Evolutionary conservation across 2,797 vertebrate genomes (phyloP).

Genomic region (Apogon hyalosoma): DNA sequence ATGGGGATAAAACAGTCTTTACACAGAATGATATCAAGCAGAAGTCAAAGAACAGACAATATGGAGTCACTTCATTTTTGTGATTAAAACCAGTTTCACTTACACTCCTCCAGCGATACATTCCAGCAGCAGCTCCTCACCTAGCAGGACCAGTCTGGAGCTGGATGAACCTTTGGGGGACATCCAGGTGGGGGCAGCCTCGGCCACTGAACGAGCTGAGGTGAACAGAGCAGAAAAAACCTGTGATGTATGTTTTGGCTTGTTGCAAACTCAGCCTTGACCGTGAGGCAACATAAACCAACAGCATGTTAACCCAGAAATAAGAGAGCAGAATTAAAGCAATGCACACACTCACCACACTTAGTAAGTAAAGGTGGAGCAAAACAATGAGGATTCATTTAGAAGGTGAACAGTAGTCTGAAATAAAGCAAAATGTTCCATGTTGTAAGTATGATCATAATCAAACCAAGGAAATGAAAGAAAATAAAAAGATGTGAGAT

Average conservation of each 20-base stretch:
- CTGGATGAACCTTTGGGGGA: slow-evolving; percentile 90
- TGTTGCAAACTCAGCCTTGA: neutral
- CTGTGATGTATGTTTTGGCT: neutral
- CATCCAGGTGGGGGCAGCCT: slow-evolving; percentile 93
- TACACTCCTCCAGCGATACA: slow-evolving; percentile 97
- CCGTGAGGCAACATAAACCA: neutral
- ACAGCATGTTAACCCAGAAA: neutral
- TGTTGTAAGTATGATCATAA: neutral
- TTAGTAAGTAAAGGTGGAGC: slow-evolving; percentile 83
- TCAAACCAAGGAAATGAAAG: slow-evolving; percentile 25
- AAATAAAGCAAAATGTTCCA: slow-evolving; percentile 84
- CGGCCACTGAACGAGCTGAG: slow-evolving; percentile 90
- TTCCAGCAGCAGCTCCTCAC: slow-evolving; percentile 94
- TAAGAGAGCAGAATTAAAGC: neutral
- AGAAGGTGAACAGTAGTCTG: slow-evolving; percentile 80
- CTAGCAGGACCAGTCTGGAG: slow-evolving; percentile 90
- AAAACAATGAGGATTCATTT: slow-evolving; percentile 72
- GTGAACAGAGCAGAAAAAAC: slow-evolving; percentile 43
- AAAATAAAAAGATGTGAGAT: slow-evolving; percentile 20
- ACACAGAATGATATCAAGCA: slow-evolving; percentile 26
- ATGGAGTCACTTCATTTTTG: too few species aligned
- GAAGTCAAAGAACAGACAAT: slow-evolving; percentile 9
- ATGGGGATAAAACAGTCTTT: slow-evolving; percentile 54
- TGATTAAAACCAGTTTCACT: slow-evolving; percentile 62
- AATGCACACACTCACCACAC: slow-evolving; percentile 83